These are phyloP conservation scores for Emydocephalus ijimae DNA, from an alignment of 2,113 vertebrate species.

Conservation along the genomic window DNA sequence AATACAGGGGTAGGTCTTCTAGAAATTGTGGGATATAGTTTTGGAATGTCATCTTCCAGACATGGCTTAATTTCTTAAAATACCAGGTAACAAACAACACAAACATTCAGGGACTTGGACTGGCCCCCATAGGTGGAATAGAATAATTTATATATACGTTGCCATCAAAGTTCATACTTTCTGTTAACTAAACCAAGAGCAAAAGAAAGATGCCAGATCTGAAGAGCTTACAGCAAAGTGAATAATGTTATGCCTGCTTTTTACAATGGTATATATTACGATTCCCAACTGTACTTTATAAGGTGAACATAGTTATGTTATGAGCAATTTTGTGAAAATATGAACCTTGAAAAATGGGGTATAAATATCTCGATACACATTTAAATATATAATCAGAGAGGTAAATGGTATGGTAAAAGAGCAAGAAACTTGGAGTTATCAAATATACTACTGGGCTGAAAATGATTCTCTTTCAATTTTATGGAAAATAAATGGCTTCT, in stretches of 20 bases:
- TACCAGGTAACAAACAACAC: neutral
- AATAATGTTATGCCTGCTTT: neutral
- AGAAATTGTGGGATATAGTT: neutral
- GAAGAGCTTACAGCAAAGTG: neutral
- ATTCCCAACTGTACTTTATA: neutral
- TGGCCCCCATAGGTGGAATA: neutral
- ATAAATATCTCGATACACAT: neutral
- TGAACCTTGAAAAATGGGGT: neutral
- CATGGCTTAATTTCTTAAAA: neutral
- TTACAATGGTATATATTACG: neutral
- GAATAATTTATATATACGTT: neutral
- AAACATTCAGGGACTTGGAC: neutral
- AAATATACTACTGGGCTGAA: neutral
- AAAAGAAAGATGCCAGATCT: neutral
- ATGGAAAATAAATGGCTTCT: neutral
- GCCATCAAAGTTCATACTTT: neutral
- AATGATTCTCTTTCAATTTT: neutral
- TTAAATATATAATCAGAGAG: neutral
- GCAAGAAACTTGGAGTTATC: neutral
- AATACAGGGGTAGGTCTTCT: neutral
- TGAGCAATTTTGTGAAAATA: neutral
- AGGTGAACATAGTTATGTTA: neutral
- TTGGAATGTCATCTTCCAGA: neutral
- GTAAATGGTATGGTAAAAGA: neutral
- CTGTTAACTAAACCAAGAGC: neutral